phyloP scores from a whole-genome alignment of 2,888 invertebrate genomes.

The Lordiphosa andalusiaca region DNA sequence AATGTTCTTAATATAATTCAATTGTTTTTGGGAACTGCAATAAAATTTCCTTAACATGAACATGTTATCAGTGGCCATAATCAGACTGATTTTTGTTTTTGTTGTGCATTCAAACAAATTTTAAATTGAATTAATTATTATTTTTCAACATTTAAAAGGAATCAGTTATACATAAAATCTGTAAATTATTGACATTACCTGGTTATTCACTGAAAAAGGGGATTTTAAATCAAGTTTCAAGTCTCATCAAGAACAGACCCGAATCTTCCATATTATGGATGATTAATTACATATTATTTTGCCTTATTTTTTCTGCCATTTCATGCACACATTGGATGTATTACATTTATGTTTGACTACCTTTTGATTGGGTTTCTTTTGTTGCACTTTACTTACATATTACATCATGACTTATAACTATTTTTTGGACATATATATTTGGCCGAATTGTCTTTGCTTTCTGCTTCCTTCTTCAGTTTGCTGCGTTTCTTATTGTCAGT shows the following conservation, averaged over 20 bases:
- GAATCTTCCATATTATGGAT: not conserved
- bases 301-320: conserved; percentile 25
- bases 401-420: conserved; percentile 54
- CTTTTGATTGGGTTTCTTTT: conserved; percentile 26
- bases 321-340: conserved; percentile 12
- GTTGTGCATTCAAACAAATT: no score
- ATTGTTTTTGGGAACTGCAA: no score
- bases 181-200: no score
- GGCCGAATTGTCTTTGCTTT: conserved; percentile 15
- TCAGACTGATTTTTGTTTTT: no score
- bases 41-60: no score
- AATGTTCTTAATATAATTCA: no score
- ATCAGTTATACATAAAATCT: no score
- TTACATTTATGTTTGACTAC: not conserved
- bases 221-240: no score
- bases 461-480: conserved; percentile 56
- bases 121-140: no score
- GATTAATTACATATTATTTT: conserved; percentile 28
- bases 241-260: not conserved
- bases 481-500: conserved; percentile 34
- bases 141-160: no score
- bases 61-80: no score
- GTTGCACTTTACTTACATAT: conserved; percentile 63
- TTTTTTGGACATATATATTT: conserved; percentile 13
- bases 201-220: no score